Evolutionary conservation across 2,797 vertebrate genomes (phyloP), one percentile per base, ranked within the genome.

Genomic region (Pterois miles): DNA sequence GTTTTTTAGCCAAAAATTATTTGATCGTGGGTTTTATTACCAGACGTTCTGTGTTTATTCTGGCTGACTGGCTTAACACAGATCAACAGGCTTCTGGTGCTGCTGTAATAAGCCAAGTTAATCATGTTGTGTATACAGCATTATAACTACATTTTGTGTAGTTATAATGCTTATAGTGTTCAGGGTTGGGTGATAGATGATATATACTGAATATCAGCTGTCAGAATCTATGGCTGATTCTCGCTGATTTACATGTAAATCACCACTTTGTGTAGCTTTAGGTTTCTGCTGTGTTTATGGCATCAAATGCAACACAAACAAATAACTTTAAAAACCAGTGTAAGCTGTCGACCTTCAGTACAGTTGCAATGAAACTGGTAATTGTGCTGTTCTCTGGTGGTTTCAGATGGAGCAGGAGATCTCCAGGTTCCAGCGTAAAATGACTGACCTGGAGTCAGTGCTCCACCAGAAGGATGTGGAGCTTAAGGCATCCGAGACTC

Each of bases 391-490:
- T 71, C 33, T 74, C 62, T 58, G 38, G 31, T 71, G 66, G 34
- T 18, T 80, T 63, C 86, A 98, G 98, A 99, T 99, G 98, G 98
- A 99, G 93, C 98, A 99, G 95, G 98, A 99, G 95, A 98, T 99
- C 95, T 98, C 98, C 90, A 97, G 96, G 92, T 98, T 99, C 92
- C 98, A 99, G 94, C 97, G 98, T 92, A 97, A 97, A 96, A 98
- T 99, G 94, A 98, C 97, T 94, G 98, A 99, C 95, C 96, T 99
- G 96, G 98, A 99, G 96, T 97, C 97, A 92, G 97, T 98, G 76
- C 97, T 99, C 92, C 97, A 98, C 94, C 98, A 99, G 96, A 99
- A 99, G 93, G 98, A 99, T 94, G 97, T 99, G 95, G 98, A 99
- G 95, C 95, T 99, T 88, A 98, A 99, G 95, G 97, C 98, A 86